Base-by-base conservation (phyloP, 2,888 invertebrate genomes). In the Lymantria dispar region DNA sequence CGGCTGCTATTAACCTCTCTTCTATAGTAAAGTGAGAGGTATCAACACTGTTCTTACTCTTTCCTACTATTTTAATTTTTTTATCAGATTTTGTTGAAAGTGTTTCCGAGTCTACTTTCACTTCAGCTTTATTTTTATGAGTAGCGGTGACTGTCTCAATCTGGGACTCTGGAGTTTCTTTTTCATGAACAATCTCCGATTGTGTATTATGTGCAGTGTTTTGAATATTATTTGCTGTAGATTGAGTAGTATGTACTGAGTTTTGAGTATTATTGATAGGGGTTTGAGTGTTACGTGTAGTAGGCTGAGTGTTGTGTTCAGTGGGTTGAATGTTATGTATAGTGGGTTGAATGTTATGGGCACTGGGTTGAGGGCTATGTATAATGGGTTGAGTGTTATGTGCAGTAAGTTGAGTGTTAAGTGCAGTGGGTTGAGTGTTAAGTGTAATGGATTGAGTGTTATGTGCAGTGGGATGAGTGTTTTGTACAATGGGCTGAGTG, bases 1-100 rank as follows among this genome's bases (percentile, higher is more conserved):
- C 91, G 0, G 89, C 91, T 0, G 91, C 78, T 29, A 91, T 80
- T 12, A 91, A 71, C 56, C 88, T 78, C 67, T 89, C 85, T 56
- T 90, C 91, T 43, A 87, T 78, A 1, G 80, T 85, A 41, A 78
- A 83, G 36, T 64, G 76, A 0, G 83, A 81, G 0, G 81, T 83
- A 47, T 83, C 82, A 10, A 81, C 74, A 44, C 47, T 46, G 3
- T 51, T 48, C 41, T 59, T 67, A 12, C 15, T 40, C 14, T 60
- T 67, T 0, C n/a, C 33, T 13, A 48, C 46, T 12, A 42, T 41
- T 48, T 59, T 62, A 15, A 50, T 60, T 22, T 57, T 56, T 11
- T 40, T 40, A 2, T 40, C 40, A 7, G 15, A 3, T 10, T 40
- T 40, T 14, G 40, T 14, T 40, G 15, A 14, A 14, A 3, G 14